Conservation (phyloP, 2,113 vertebrate genomes). For the Perccottus glenii region DNA sequence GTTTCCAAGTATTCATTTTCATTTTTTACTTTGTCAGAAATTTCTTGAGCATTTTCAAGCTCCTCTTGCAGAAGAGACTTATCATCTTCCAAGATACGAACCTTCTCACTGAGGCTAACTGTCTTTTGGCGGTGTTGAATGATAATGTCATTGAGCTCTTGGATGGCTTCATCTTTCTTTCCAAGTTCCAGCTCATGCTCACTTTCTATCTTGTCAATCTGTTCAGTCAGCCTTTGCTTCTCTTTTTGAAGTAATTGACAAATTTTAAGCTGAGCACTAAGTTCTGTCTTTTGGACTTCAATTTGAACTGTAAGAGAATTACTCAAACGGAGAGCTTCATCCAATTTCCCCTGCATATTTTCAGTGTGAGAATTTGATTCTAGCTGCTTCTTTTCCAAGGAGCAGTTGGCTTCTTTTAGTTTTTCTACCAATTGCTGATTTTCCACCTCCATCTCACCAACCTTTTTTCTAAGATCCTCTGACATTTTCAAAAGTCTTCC, state of each 20-base stretch:
- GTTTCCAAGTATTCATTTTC: constrained; percentile 88
- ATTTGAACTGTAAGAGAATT: constrained; percentile 74
- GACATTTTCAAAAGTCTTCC: constrained; percentile 67
- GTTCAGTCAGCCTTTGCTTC: constrained; percentile 68
- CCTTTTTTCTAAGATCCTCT: constrained; percentile 66
- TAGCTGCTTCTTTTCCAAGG: constrained; percentile 71
- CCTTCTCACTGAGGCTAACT: constrained; percentile 81
- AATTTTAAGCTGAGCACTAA: constrained; percentile 73
- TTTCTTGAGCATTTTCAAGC: constrained; percentile 85
- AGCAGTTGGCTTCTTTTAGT: constrained; percentile 65
- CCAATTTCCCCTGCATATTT: constrained; percentile 78
- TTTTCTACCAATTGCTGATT: constrained; percentile 69
- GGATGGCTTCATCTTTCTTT: constrained; percentile 60
- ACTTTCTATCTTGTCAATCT: constrained; percentile 55
- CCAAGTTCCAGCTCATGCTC: constrained; percentile 65
- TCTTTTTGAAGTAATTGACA: constrained; percentile 70
- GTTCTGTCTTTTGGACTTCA: constrained; percentile 73
- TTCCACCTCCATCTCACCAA: constrained; percentile 73
- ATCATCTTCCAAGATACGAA: constrained; percentile 87
- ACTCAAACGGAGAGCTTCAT: constrained; percentile 71
- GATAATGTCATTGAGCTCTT: constrained; percentile 71
- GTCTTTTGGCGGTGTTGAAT: constrained; percentile 73
- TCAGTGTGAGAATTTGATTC: constrained; percentile 72
- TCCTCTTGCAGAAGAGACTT: constrained; percentile 87
- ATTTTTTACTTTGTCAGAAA: constrained; percentile 84